Conservation (phyloP, 2,888 invertebrate genomes). For the Dolichopus griseipennis region DNA sequence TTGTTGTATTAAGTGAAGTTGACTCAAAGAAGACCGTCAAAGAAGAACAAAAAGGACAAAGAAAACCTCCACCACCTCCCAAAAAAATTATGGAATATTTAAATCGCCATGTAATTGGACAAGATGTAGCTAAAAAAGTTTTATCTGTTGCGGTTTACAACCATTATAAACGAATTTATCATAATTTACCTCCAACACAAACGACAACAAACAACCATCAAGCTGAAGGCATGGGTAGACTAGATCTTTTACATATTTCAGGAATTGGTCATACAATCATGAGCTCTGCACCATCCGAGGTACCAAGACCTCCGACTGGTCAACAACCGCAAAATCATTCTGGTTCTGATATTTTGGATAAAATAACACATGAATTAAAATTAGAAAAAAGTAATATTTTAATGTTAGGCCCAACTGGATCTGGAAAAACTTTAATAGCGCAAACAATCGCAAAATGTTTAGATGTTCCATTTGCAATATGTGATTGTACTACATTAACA, state of each 20-base stretch:
- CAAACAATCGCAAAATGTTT: conserved; percentile 96
- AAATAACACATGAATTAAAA: conserved; percentile 70
- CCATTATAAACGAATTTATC: conserved; percentile 95
- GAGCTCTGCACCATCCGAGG: conserved; percentile 36
- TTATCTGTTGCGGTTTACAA: conserved; percentile 97
- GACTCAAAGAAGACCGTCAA: conserved; percentile 81
- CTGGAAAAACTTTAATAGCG: conserved; percentile 93
- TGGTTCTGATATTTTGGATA: conserved; percentile 74
- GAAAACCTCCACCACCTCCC: conserved; percentile 89
- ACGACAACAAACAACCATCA: conserved; percentile 22
- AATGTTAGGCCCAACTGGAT: conserved; percentile 92
- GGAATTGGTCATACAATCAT: conserved; percentile 63
- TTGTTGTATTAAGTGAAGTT: conserved; percentile 87
- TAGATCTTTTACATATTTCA: conserved; percentile 76
- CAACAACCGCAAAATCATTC: conserved; percentile 32
- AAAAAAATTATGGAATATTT: conserved; percentile 96
- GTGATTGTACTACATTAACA: conserved; percentile 93
- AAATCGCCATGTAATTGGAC: conserved; percentile 94
- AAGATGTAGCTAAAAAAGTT: conserved; percentile 95
- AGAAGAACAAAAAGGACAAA: conserved; percentile 58
- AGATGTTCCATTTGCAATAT: conserved; percentile 98
- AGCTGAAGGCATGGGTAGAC: conserved; percentile 36
- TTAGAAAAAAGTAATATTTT: conserved; percentile 96
- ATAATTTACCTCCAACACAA: conserved; percentile 62
- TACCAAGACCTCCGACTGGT: conserved; percentile 32